Evolutionary conservation across 1,140 invertebrate genomes (phyloP).

Genomic region (Ceratina calcarata): DNA sequence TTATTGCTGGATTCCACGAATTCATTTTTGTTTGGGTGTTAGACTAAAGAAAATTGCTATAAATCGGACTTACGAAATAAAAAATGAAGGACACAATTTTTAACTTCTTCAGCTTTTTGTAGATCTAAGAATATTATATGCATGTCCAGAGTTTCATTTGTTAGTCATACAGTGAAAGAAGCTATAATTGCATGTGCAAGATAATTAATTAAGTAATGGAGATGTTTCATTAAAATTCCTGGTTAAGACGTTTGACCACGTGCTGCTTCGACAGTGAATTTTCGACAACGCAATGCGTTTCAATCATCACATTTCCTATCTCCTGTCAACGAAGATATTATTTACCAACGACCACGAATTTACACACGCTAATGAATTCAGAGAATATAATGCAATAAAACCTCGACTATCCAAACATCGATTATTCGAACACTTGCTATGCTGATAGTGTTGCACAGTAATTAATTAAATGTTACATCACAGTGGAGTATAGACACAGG

Average conservation of each 20-base stretch:
- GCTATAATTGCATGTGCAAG: not conserved
- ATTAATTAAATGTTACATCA: not conserved
- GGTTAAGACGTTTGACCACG: conserved; percentile 64
- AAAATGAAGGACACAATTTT: not conserved
- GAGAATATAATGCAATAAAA: no score
- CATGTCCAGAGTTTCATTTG: no score
- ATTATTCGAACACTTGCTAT: no score
- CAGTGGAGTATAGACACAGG: not conserved
- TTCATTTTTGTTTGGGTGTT: no score
- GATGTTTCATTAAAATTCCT: conserved; percentile 64
- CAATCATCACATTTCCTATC: no score
- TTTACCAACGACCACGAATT: conserved; percentile 10
- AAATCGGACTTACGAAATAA: no score
- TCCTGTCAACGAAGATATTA: conserved; percentile 19
- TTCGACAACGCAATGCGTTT: conserved; percentile 34
- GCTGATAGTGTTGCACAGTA: no score
- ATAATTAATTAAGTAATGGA: conserved; percentile 64
- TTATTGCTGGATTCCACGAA: no score
- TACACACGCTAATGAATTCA: not conserved
- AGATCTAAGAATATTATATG: no score
- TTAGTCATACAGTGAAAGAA: no score
- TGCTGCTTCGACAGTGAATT: conserved; percentile 44
- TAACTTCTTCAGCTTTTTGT: not conserved
- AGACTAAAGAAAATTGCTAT: no score
- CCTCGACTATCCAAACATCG: no score